phyloP scores from a whole-genome alignment of 2,888 invertebrate species.

The Spodoptera exigua region DNA sequence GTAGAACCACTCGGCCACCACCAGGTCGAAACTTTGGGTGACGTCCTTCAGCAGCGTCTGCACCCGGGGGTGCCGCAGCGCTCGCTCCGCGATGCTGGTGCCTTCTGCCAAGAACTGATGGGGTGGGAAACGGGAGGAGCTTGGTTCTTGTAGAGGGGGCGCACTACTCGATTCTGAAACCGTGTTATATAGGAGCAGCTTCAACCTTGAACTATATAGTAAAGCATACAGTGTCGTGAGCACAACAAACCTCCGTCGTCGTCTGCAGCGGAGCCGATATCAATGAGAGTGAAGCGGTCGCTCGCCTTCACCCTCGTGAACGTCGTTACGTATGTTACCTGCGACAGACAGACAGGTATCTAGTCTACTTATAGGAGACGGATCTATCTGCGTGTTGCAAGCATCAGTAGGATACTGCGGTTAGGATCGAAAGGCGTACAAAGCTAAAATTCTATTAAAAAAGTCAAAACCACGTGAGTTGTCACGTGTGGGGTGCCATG shows the following conservation, averaged over 20 bases:
- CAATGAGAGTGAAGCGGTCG: slow-evolving; percentile 59
- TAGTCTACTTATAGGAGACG: too few species aligned
- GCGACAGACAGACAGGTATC: slow-evolving; percentile 4
- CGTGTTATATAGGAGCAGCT: background rate
- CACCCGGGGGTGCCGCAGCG: slow-evolving; percentile 65
- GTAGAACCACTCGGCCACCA: slow-evolving; percentile 74
- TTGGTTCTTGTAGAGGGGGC: slow-evolving; percentile 46
- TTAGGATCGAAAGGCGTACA: too few species aligned
- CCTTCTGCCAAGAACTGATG: slow-evolving; percentile 61
- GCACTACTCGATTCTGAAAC: slow-evolving; percentile 37
- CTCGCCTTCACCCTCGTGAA: slow-evolving; percentile 53
- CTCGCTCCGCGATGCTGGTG: slow-evolving; percentile 53
- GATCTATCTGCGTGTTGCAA: too few species aligned
- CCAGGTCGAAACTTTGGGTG: slow-evolving; percentile 62
- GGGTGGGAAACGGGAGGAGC: slow-evolving; percentile 53
- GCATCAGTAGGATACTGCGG: too few species aligned
- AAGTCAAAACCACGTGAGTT: too few species aligned
- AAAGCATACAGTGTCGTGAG: background rate
- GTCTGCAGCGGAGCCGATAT: slow-evolving; percentile 60
- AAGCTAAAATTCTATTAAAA: too few species aligned
- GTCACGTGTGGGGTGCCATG: too few species aligned
- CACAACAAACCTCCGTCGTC: slow-evolving; percentile 35
- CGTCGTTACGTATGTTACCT: slow-evolving; percentile 74
- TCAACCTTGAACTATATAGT: background rate
- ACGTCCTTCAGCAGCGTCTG: slow-evolving; percentile 64